Evolutionary conservation across 37 sponge, comb jelly and placozoan genomes (phyloP).

Genomic region (Corticium candelabrum): DNA sequence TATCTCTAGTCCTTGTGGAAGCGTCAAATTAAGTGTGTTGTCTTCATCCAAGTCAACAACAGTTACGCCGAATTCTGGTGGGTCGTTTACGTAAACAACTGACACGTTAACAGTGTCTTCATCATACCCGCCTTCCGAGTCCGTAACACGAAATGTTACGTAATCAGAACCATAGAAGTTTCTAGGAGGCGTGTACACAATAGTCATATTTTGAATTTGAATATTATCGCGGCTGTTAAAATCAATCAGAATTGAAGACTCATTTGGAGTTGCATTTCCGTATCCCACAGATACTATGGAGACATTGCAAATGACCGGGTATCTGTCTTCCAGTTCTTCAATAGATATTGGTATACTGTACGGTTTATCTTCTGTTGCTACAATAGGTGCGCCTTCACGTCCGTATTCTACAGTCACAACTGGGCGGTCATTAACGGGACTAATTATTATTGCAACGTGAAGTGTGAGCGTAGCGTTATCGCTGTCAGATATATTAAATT

Average conservation of each 20-base stretch:
- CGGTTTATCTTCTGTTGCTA: slow-evolving; percentile 42
- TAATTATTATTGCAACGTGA: slow-evolving; percentile 30
- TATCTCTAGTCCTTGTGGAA: slow-evolving; percentile 46
- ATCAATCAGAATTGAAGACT: not conserved
- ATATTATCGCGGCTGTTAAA: slow-evolving; percentile 3
- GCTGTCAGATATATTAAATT: slow-evolving; percentile 55
- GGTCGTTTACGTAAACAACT: slow-evolving; percentile 55
- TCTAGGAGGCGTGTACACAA: slow-evolving; percentile 55
- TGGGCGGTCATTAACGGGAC: slow-evolving; percentile 63
- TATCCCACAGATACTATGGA: slow-evolving; percentile 7
- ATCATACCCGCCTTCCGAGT: slow-evolving; percentile 15
- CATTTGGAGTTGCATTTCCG: slow-evolving; percentile 22
- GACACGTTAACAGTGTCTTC: slow-evolving; percentile 29
- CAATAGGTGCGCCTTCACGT: not conserved
- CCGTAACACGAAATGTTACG: not conserved
- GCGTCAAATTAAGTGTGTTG: slow-evolving; percentile 14
- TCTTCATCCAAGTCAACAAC: slow-evolving; percentile 46
- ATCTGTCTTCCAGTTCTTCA: slow-evolving; percentile 41
- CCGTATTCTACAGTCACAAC: slow-evolving; percentile 12
- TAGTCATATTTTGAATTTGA: slow-evolving; percentile 23
- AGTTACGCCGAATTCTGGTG: slow-evolving; percentile 58
- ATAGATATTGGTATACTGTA: slow-evolving; percentile 26
- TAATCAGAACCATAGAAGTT: slow-evolving; percentile 29
- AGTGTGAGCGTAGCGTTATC: slow-evolving; percentile 21
- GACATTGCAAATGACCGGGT: slow-evolving; percentile 18